These are phyloP conservation scores for Scotopteryx bipunctaria DNA, from an alignment of 2,888 invertebrate genomes.

Conservation along the genomic window DNA sequence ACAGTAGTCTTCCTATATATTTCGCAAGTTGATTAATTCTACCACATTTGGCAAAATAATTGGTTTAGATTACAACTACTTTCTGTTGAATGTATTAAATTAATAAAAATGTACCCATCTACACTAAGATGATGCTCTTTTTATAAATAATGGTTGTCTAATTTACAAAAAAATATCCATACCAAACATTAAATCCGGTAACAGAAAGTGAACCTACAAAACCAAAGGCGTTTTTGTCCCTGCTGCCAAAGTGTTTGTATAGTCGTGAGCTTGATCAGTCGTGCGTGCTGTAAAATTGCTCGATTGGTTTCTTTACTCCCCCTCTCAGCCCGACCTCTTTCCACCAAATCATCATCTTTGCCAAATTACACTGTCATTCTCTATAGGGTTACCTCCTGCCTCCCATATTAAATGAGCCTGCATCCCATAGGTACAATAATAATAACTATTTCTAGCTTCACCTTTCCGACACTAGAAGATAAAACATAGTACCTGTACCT, in stretches of 20 bases:
- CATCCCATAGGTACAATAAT: too few relatives aligned
- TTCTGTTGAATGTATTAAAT: neutral
- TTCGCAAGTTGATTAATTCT: constrained; percentile 43
- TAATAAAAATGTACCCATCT: too few relatives aligned
- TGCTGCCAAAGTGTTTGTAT: constrained; percentile 53
- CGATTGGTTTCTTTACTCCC: constrained; percentile 64
- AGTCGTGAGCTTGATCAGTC: constrained; percentile 67
- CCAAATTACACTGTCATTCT: constrained; percentile 49
- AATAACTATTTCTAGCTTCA: too few relatives aligned
- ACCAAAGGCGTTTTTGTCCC: constrained; percentile 46
- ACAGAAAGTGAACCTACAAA: constrained; percentile 41
- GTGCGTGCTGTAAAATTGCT: constrained; percentile 72
- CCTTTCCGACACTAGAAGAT: too few relatives aligned
- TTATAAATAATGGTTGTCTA: neutral
- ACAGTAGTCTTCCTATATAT: constrained; percentile 50
- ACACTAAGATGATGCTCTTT: too few relatives aligned
- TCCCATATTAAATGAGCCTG: too few relatives aligned
- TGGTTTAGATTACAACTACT: neutral
- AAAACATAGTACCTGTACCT: too few relatives aligned
- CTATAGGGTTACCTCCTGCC: constrained; percentile 32
- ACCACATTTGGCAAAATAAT: constrained; percentile 28
- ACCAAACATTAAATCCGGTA: constrained; percentile 6
- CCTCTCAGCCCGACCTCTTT: constrained; percentile 37
- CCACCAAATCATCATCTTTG: constrained; percentile 46
- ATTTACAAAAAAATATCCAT: neutral